A percentile compares a stretch with the other conserved stretches of the same genome.
These are phyloP conservation scores for Pluvialis apricaria DNA, from an alignment of 2,113 vertebrate genomes.

Conservation along the genomic window DNA sequence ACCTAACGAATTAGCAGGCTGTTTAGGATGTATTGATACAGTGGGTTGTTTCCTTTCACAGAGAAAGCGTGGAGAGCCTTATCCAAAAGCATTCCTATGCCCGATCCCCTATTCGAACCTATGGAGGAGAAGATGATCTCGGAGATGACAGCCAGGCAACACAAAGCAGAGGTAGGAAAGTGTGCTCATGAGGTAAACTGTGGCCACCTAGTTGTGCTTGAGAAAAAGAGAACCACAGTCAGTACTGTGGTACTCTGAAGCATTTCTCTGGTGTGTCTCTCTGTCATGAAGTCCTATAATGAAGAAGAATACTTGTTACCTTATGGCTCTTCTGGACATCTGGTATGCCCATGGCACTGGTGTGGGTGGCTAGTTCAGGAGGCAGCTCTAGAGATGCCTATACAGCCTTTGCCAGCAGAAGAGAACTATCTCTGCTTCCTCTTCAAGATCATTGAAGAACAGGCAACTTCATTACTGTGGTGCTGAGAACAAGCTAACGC, in stretches of 20 bases:
- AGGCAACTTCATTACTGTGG: background rate
- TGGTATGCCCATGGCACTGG: background rate
- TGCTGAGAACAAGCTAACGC: background rate
- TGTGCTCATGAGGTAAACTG: background rate
- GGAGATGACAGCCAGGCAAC: constrained; percentile 86
- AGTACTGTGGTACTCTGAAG: background rate
- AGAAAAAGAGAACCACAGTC: background rate
- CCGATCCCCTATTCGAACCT: constrained; percentile 94
- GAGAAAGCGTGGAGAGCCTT: constrained; percentile 97
- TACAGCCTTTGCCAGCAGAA: background rate
- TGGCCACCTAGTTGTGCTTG: background rate
- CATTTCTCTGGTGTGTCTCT: background rate
- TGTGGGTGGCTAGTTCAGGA: background rate
- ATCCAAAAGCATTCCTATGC: constrained; percentile 99
- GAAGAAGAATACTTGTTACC: background rate
- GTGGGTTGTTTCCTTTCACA: constrained; percentile 48
- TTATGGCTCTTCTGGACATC: background rate
- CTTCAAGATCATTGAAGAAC: background rate
- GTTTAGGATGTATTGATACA: background rate
- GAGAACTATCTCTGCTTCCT: background rate
- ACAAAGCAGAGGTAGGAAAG: constrained; percentile 85
- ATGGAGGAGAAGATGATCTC: constrained; percentile 90
- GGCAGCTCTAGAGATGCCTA: background rate
- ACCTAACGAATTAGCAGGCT: background rate
- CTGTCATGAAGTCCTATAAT: background rate